These are phyloP conservation scores for Meloe dianella DNA, from an alignment of 2,888 invertebrate genomes.

Conservation along the genomic window DNA sequence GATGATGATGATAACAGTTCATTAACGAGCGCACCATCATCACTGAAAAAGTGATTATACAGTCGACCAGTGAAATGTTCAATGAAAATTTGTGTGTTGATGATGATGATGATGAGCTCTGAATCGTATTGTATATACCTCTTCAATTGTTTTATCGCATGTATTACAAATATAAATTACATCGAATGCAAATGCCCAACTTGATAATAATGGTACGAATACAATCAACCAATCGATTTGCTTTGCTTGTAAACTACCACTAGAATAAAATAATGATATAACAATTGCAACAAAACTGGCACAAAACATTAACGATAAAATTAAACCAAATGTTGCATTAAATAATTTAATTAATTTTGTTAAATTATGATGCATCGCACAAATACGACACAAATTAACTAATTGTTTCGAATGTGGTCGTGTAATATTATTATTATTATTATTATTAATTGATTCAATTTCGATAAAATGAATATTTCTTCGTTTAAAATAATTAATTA, in stretches of 20 bases:
- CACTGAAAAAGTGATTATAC: too few relatives aligned
- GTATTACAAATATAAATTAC: constrained; percentile 42
- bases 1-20: too few relatives aligned
- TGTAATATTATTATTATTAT: neutral
- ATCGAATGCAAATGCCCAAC: constrained; percentile 37
- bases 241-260: constrained; percentile 12
- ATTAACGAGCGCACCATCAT: too few relatives aligned
- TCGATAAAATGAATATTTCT: neutral
- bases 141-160: constrained; percentile 44
- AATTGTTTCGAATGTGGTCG: constrained; percentile 1
- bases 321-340: constrained; percentile 42
- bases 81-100: too few relatives aligned
- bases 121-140: too few relatives aligned
- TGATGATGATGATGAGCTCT: too few relatives aligned
- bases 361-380: constrained; percentile 42
- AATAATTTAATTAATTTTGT: constrained; percentile 40
- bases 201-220: constrained; percentile 8
- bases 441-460: neutral
- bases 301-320: constrained; percentile 39
- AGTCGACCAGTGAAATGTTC: too few relatives aligned
- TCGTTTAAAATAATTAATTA: constrained; percentile 6
- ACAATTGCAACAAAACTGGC: constrained; percentile 44
- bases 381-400: constrained; percentile 24
- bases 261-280: constrained; percentile 39
- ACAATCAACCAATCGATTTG: neutral